phyloP scores from a whole-genome alignment of 1,140 invertebrate genomes.

The Lasioglossum baleicum region DNA sequence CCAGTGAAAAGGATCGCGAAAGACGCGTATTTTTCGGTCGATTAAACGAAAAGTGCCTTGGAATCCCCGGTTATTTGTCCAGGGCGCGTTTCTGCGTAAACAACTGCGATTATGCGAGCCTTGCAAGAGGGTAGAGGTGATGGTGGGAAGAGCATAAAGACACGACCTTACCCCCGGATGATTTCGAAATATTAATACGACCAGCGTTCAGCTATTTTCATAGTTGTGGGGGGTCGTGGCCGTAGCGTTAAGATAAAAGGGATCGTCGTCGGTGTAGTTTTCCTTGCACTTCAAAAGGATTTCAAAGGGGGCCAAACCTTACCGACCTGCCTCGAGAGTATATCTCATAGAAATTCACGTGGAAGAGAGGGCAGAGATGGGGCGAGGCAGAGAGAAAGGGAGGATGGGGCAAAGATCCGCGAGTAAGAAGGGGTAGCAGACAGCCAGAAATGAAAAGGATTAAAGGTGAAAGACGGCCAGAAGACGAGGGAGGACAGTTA shows the following conservation, averaged over 20 bases:
- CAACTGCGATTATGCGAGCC: background rate
- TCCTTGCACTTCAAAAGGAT: conserved; percentile 49
- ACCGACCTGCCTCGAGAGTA: background rate
- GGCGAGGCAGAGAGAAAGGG: background rate
- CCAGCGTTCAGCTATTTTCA: conserved; percentile 24
- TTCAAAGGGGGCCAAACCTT: conserved; percentile 48
- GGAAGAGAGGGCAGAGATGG: background rate
- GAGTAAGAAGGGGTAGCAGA: background rate
- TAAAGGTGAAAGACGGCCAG: conserved; percentile 29
- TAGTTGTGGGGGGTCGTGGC: conserved; percentile 1
- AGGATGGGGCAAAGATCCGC: conserved; percentile 7
- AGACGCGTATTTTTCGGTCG: too few species aligned
- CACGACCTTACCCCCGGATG: conserved; percentile 35
- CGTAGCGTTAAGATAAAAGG: conserved; percentile 47
- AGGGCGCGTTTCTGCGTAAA: background rate
- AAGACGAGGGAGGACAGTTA: background rate
- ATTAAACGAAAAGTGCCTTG: too few species aligned
- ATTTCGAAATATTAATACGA: conserved; percentile 59
- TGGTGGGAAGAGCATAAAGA: background rate
- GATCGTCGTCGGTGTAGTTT: conserved; percentile 41
- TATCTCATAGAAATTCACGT: conserved; percentile 40
- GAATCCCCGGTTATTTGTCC: background rate
- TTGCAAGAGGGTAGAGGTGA: conserved; percentile 3
- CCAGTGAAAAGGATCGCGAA: too few species aligned
- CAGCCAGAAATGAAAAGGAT: conserved; percentile 37